Evolutionary conservation across 2,113 vertebrate species (phyloP).

Genomic region (Cyphomyrus plagiostoma): DNA sequence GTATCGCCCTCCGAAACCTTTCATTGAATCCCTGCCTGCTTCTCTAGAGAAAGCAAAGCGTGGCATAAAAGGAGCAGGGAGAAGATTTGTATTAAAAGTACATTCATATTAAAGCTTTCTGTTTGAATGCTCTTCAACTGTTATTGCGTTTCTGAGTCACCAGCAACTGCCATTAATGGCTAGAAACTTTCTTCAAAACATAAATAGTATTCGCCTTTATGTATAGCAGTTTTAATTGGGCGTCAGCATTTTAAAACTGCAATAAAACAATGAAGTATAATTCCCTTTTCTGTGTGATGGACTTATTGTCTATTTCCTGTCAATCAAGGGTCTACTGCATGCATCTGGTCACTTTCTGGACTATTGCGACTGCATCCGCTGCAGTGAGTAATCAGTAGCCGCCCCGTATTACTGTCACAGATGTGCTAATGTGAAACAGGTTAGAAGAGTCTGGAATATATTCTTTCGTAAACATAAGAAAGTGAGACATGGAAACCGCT

Average conservation of each 20-base stretch:
- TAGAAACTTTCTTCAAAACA: neutral
- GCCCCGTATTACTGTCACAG: neutral
- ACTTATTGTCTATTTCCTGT: neutral
- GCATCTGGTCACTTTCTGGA: neutral
- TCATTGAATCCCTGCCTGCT: neutral
- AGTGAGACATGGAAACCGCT: neutral
- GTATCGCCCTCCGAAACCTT: neutral
- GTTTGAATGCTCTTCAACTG: neutral
- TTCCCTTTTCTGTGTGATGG: neutral
- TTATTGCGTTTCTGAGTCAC: neutral
- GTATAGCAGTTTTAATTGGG: neutral
- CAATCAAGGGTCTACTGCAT: neutral
- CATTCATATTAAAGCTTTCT: neutral
- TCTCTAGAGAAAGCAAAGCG: neutral
- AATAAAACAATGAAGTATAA: neutral
- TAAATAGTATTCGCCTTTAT: neutral
- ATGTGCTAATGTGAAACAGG: neutral
- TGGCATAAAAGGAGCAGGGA: neutral
- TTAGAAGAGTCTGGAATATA: neutral
- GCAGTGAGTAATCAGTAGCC: neutral
- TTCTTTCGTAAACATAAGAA: neutral
- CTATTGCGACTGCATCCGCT: neutral
- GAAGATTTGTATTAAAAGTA: neutral
- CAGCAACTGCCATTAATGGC: neutral
- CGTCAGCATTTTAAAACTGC: neutral